phyloP scores from a whole-genome alignment of 2,113 vertebrate genomes.

The Eolophus roseicapilla region DNA sequence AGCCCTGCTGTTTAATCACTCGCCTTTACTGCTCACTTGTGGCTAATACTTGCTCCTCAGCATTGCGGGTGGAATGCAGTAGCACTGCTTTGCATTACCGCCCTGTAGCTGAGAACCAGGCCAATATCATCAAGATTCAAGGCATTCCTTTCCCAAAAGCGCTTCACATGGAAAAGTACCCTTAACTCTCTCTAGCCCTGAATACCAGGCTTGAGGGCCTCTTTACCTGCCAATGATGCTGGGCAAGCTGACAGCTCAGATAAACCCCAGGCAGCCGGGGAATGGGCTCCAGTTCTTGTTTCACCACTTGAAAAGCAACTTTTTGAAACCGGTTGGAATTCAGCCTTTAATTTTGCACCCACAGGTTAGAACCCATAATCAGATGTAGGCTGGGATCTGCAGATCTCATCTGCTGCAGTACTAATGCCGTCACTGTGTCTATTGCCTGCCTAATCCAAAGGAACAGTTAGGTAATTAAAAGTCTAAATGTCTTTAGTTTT shows the following conservation, averaged over 20 bases:
- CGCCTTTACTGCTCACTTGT: conserved; percentile 45
- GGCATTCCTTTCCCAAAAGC: conserved; percentile 54
- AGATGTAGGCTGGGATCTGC: background rate
- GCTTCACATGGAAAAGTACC: conserved; percentile 1
- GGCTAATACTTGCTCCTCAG: conserved; percentile 46
- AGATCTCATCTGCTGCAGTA: background rate
- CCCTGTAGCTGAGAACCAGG: background rate
- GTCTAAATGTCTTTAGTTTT: background rate
- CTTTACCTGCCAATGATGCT: conserved; percentile 21
- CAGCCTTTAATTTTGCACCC: conserved; percentile 51
- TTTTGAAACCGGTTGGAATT: background rate
- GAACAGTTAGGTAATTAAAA: conserved; percentile 11
- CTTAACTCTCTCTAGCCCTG: conserved; percentile 17
- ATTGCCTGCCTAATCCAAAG: background rate
- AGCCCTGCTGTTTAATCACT: conserved; percentile 47
- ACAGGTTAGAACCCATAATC: background rate
- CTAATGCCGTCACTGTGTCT: background rate
- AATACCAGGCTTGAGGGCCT: conserved; percentile 25
- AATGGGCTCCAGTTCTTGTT: background rate
- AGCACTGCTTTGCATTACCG: conserved; percentile 16
- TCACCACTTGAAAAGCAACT: conserved; percentile 25
- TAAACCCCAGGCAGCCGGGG: conserved; percentile 22
- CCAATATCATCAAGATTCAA: conserved; percentile 49
- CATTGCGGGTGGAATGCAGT: conserved; percentile 25
- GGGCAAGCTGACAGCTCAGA: conserved; percentile 2